Conservation (phyloP, 2,888 invertebrate species). For the Leptopilina myrica region DNA sequence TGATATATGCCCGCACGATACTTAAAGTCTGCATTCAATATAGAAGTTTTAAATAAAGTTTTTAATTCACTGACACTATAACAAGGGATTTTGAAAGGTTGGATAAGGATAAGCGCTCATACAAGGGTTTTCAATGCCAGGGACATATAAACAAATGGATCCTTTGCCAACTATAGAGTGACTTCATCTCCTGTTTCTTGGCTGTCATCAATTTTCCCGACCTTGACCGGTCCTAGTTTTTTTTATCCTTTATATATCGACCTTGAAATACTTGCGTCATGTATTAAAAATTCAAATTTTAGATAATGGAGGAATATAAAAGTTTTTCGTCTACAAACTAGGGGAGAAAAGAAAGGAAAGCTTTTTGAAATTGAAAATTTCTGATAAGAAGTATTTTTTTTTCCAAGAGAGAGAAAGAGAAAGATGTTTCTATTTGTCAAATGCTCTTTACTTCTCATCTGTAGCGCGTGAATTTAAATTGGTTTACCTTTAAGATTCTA, state of each 20-base stretch:
- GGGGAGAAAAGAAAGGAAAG: too few species aligned
- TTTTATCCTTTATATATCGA: background rate
- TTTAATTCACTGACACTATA: constrained; percentile 5
- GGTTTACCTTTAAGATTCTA: constrained; percentile 8
- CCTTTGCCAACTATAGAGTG: constrained; percentile 1
- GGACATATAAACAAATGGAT: background rate
- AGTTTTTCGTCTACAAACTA: background rate
- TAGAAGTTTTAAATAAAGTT: constrained; percentile 10
- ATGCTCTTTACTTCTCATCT: background rate
- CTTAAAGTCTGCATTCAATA: background rate
- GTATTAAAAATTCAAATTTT: background rate
- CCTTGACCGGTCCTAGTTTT: constrained; percentile 20
- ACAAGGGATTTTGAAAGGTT: too few species aligned
- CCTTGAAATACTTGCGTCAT: background rate
- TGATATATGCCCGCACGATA: background rate
- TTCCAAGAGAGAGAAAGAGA: background rate
- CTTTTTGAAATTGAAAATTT: background rate
- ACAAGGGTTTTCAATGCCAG: background rate
- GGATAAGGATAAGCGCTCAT: background rate
- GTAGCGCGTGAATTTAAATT: background rate
- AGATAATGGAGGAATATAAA: background rate
- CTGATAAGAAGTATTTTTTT: background rate
- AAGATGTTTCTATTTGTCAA: background rate
- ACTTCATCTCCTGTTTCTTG: constrained; percentile 11
- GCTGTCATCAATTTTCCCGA: constrained; percentile 3